Percentiles rank a stretch among this genome's conserved stretches.
Conservation (phyloP, 2,888 invertebrate species). For the Melanotus villosus region DNA sequence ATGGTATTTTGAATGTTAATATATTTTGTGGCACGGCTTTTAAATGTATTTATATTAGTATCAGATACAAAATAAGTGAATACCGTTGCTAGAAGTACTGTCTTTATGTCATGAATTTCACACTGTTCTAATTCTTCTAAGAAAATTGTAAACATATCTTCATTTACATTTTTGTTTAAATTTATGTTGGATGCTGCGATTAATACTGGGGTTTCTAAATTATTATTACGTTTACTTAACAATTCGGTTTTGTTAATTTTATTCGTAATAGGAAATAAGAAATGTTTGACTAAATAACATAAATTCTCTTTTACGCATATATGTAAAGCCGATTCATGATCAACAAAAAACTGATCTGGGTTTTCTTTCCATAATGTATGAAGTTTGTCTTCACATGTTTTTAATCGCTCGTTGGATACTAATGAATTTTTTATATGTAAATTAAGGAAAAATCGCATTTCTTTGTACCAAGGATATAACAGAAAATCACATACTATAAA, state of each 20-base stretch:
- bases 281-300: slow-evolving; percentile 16
- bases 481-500: slow-evolving; percentile 28
- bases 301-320: slow-evolving; percentile 31
- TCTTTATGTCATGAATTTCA: neutral
- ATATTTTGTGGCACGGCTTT: neutral
- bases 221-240: slow-evolving; percentile 18
- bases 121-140: slow-evolving; percentile 16
- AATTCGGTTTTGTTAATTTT: neutral
- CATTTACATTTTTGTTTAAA: neutral
- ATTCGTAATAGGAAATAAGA: slow-evolving; percentile 23
- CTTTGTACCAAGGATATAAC: slow-evolving; percentile 10
- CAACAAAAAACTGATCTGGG: neutral
- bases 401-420: neutral
- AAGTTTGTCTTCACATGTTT: slow-evolving; percentile 14
- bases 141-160: slow-evolving; percentile 10
- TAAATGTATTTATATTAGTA: slow-evolving; percentile 1
- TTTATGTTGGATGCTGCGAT: neutral
- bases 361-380: neutral
- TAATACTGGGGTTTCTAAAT: slow-evolving; percentile 27
- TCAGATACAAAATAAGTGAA: slow-evolving; percentile 14
- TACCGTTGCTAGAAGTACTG: slow-evolving; percentile 23
- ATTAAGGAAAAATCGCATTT: slow-evolving; percentile 35
- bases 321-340: slow-evolving; percentile 29
- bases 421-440: slow-evolving; percentile 6
- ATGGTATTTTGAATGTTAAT: neutral